These are phyloP conservation scores for Vanessa cardui DNA, from an alignment of 2,888 invertebrate genomes.

Conservation along the genomic window DNA sequence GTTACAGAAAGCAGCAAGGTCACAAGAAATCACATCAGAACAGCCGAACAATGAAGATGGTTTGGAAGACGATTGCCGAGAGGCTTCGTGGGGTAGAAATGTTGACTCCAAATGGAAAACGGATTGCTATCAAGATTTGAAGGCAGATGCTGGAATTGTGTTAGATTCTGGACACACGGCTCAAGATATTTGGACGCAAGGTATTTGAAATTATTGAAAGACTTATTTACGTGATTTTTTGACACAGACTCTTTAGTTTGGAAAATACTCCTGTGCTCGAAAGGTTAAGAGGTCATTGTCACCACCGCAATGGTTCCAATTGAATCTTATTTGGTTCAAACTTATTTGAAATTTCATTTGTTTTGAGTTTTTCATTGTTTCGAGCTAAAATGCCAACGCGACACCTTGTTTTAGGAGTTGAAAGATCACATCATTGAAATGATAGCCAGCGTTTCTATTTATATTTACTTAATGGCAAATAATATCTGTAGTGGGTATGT, in stretches of 20 bases:
- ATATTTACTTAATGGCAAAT: too few species aligned
- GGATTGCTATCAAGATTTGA: background rate
- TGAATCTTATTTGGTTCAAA: too few species aligned
- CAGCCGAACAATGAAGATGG: background rate
- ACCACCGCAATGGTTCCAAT: too few species aligned
- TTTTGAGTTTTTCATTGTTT: too few species aligned
- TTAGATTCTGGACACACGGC: background rate
- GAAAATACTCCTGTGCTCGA: background rate
- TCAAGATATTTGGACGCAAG: conserved; percentile 4
- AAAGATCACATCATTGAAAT: too few species aligned
- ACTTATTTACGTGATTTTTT: too few species aligned
- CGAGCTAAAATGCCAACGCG: too few species aligned
- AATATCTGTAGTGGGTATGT: too few species aligned
- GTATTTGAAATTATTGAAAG: background rate
- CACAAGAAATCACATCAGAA: conserved; percentile 5
- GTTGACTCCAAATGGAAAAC: background rate
- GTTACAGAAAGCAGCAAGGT: conserved; percentile 23
- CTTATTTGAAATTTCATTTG: too few species aligned
- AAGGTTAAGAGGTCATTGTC: background rate
- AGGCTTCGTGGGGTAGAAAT: background rate
- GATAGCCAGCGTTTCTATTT: too few species aligned
- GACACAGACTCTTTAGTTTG: too few species aligned
- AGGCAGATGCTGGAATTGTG: background rate
- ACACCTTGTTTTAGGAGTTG: too few species aligned
- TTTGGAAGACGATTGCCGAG: background rate